Base-by-base conservation (phyloP, 2,113 vertebrate species). In the Gopherus evgoodei region DNA sequence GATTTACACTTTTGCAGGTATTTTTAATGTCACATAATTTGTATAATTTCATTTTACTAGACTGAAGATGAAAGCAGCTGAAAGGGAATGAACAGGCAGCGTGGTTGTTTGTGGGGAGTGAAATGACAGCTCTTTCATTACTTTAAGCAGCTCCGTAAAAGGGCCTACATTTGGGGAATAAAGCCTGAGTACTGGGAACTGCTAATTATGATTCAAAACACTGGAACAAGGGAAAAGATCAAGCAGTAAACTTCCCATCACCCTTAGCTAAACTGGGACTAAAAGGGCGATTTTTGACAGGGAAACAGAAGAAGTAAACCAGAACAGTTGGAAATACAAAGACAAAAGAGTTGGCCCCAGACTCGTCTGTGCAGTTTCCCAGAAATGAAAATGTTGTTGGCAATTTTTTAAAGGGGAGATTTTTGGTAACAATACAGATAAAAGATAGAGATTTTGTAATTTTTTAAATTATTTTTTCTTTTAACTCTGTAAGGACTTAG, bases 281-380 rank as follows among this genome's bases (percentile, higher is more conserved):
- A 95, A 98, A 97, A 94, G 95, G 97, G 94, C 97, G 94, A 95
- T 89, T 98, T 97, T 59, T 97, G 97, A 98, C 93, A 97, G 97
- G 95, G 97, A 98, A 97, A 97, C 85, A 95, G 92, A 93, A 97
- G 97, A 98, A 98, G 94, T 90, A 98, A 98, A 98, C 96, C 98
- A 98, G 98, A 98, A n/a, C 97, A 96, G 94, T 93, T 98, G 95
- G 96, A 98, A 98, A 96, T 95, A 96, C 22, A 92, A 98, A 98
- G 97, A 98, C 94, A 96, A 98, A 97, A 98, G 92, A 97, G 93
- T 97, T 98, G 97, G 97, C 97, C 96, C 86, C 93, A 95, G 79
- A 84, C 59, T 98, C 2, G 21, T 96, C 92, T 97, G 93, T 98
- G 94, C 94, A 94, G 97, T 95, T 98, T 98, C 97, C 97, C 97